Base-by-base conservation (phyloP, 2,113 vertebrate genomes). In the Polypterus senegalus region DNA sequence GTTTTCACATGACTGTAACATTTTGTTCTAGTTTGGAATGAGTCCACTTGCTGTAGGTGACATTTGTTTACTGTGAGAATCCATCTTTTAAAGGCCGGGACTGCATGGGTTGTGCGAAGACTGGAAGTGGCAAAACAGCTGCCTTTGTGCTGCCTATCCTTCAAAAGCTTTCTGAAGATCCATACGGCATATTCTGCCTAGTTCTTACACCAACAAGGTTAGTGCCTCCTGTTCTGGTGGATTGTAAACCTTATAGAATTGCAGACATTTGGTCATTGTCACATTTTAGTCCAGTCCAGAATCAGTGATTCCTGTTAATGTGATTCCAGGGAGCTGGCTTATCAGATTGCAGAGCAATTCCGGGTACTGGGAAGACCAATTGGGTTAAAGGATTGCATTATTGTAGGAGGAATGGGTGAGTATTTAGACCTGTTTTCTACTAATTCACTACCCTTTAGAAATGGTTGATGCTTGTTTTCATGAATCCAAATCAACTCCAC, bases 271-370 rank as follows among this genome's bases (percentile, higher is more conserved):
- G 27, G 27, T 27, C 1, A 27, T 27, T 27, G 27, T 27, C 27
- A 27, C 27, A 27, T 27, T 27, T 27, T 27, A 27, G 27, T 27
- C 27, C 27, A 27, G 27, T 27, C 27, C 27, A 27, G 27, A 27
- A 27, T 27, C 2, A 2, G 27, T 27, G 27, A 27, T 27, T 27
- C 27, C 27, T 27, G 27, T 27, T 63, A 8, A 27, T 63, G 11
- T 63, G 5, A 59, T 51, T 8, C 6, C 79, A 97, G 94, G 75
- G 95, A 97, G 68, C 81, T 98, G 73, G 95, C 92, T 3, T 91
- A 91, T 70, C 95, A 98, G 86, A 96, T 97, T 1, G 92, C 93
- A 0, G 93, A 98, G 75, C 94, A 97, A 77, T 97, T 98, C 71
- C 76, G 91, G 0, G 91, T 92, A 47, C 76, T 98, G 67, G 95